Base-by-base conservation (phyloP, 2,888 invertebrate genomes). In the Dryobota labecula region DNA sequence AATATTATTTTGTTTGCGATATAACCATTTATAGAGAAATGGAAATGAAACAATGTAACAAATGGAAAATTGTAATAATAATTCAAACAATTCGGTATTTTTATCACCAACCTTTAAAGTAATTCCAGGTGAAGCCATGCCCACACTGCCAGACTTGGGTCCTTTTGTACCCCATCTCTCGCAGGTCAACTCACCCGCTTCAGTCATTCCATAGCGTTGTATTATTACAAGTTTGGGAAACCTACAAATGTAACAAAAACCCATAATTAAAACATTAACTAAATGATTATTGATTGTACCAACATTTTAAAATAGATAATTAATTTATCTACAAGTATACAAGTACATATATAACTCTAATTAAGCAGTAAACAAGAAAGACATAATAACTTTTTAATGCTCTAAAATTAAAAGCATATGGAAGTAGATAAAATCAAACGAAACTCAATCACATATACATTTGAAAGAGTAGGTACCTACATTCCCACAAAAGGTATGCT, bases 121-220 rank as follows among this genome's bases (percentile, higher is more conserved):
- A 76, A 92, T 89, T 30, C 93, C 92, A 45, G 93, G 94, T 8
- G 92, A 89, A 58, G 92, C 89, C 90, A 88, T 91, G 8, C 94
- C 94, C n/a, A 94, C 92, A 76, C 93, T 94, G n/a, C 94, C 94
- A 45, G 87, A 74, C 76, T 91, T 92, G n/a, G 89, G 87, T 8
- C 92, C 92, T 75, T 91, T 91, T 67, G 86, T 84, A 33, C 90
- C 92, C 92, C 92, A 92, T 77, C 86, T 92, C 75, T 94, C 93
- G 9, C 93, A 93, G 24, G 92, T 89, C 36, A 90, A 89, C 70
- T 94, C 94, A 24, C 94, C 94, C 43, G 92, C 89, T 83, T 94
- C 94, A 11, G 93, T 94, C 93, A 94, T 92, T 20, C 94, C 94
- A 58, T 94, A 94, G 5, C 94, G 93, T 92, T 94, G 94, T 65